Percentiles rank a stretch among this genome's conserved stretches.
Evolutionary conservation across 2,888 invertebrate species (phyloP).

Genomic region (Cyclophora punctaria): DNA sequence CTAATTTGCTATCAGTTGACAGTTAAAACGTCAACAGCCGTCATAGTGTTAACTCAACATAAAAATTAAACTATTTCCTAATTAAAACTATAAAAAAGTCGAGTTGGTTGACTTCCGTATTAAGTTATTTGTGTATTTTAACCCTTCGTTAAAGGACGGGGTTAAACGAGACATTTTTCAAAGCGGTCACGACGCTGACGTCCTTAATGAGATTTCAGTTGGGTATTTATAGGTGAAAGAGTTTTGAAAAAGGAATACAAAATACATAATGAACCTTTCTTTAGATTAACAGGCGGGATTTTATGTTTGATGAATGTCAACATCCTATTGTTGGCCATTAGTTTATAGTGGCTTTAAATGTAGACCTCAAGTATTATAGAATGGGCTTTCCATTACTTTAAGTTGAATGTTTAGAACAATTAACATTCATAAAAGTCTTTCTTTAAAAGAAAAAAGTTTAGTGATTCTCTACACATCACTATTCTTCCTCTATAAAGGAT

Average conservation of each 20-base stretch:
- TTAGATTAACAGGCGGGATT: conserved; percentile 23
- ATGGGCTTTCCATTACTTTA: too few relatives aligned
- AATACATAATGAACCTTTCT: conserved; percentile 36
- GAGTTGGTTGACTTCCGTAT: conserved; percentile 62
- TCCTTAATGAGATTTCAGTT: conserved; percentile 70
- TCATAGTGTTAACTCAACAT: conserved; percentile 39
- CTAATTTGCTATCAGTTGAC: conserved; percentile 49
- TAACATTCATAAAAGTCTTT: too few relatives aligned
- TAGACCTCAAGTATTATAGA: too few relatives aligned
- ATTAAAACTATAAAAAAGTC: conserved; percentile 71
- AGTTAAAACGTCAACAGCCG: conserved; percentile 34
- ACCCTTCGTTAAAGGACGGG: conserved; percentile 71
- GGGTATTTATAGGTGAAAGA: conserved; percentile 59
- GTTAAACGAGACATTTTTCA: conserved; percentile 74
- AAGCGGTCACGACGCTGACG: conserved; percentile 57
- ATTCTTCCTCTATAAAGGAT: too few relatives aligned
- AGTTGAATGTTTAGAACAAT: too few relatives aligned
- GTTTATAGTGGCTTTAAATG: too few relatives aligned
- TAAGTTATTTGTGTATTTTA: conserved; percentile 67
- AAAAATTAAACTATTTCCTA: conserved; percentile 73
- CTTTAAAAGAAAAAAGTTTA: too few relatives aligned
- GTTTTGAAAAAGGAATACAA: conserved; percentile 19
- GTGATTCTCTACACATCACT: too few relatives aligned
- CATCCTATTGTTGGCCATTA: too few relatives aligned
- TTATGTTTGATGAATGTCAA: too few relatives aligned